phyloP scores from a whole-genome alignment of 2,797 vertebrate genomes.

The Anolis apletophallus region DNA sequence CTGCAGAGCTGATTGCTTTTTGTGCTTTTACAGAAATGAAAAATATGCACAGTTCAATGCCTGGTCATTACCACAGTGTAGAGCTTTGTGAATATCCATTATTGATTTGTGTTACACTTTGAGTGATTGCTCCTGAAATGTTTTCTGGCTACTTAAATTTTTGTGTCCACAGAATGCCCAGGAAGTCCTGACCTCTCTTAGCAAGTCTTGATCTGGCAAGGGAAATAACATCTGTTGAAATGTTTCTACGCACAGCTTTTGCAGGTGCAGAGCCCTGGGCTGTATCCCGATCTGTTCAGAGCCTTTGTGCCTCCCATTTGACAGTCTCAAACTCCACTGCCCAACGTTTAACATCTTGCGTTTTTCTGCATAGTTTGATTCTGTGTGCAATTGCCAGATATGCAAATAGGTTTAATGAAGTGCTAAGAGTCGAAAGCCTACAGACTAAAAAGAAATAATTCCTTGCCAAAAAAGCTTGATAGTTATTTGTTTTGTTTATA shows the following conservation, averaged over 20 bases:
- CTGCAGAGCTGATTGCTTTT: not conserved
- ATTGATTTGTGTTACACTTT: not conserved
- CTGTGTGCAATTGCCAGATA: not conserved
- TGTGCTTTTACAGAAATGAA: not conserved
- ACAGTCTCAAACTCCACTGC: not conserved
- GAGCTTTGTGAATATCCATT: not conserved
- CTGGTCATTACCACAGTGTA: not conserved
- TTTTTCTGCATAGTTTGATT: not conserved
- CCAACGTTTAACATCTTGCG: not conserved
- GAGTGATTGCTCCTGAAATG: not conserved
- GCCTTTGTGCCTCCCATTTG: not conserved
- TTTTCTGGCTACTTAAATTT: not conserved
- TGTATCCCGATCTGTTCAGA: not conserved
- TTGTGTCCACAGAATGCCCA: not conserved
- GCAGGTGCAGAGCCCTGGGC: constrained; percentile 9
- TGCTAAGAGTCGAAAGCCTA: constrained; percentile 7
- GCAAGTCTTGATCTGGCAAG: constrained; percentile 4
- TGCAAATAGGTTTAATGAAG: constrained; percentile 11
- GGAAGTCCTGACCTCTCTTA: not conserved
- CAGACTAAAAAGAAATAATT: not conserved
- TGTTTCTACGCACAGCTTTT: not conserved
- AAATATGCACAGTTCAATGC: not conserved
- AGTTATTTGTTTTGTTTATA: not conserved
- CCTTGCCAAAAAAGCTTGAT: constrained; percentile 8
- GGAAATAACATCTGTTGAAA: constrained; percentile 14